Evolutionary conservation across 1,140 invertebrate species (phyloP), one percentile per base, ranked within the genome.

Genomic region (Tigriopus japonicus): DNA sequence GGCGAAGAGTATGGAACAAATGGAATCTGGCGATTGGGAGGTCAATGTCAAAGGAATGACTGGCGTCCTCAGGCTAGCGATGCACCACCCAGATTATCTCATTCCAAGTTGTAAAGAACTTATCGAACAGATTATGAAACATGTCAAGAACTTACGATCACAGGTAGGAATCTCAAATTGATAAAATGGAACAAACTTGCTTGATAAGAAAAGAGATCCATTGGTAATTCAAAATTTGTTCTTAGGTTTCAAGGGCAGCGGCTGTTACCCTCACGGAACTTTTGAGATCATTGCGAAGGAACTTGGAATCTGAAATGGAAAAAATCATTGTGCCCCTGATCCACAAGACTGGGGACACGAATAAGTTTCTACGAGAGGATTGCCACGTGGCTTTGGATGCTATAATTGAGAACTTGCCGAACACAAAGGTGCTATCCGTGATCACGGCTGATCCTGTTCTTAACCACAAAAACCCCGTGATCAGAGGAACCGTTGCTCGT

Each of bases 271-370:
- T 65, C 49, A 62, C 49, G n/a, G 59, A 61, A 10, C 14, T 60
- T 3, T 61, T 61, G 17, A 15, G 12, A 14, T 12, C 19, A 1
- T 41, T 61, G 12, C 58, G 52, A 42, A 56, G 43, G 17, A 54
- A 52, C 28, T 40, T 61, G 51, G 67, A 68, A 56, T 68, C 87
- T 74, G 91, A 96, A 71, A 71, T 88, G 17, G 92, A 96, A 67
- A 86, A 89, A 65, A 78, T 90, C 59, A 80, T 81, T 0, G 79
- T 77, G 19, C 79, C 84, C 7, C 71, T 97, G 23, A 72, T 97
- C 15, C 81, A 86, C 63, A 82, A 90, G 65, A 86, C 86, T 42
- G 86, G 87, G 0, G 92, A 96, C 68, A 93, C 87, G 1, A 94
- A 93, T 70, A 82, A 83, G 65, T 97, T 96, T 69, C 76, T 96